Percentiles rank a stretch among this genome's conserved stretches.
These are phyloP conservation scores for Ophiodon elongatus DNA, from an alignment of 2,113 vertebrate species.

Conservation along the genomic window DNA sequence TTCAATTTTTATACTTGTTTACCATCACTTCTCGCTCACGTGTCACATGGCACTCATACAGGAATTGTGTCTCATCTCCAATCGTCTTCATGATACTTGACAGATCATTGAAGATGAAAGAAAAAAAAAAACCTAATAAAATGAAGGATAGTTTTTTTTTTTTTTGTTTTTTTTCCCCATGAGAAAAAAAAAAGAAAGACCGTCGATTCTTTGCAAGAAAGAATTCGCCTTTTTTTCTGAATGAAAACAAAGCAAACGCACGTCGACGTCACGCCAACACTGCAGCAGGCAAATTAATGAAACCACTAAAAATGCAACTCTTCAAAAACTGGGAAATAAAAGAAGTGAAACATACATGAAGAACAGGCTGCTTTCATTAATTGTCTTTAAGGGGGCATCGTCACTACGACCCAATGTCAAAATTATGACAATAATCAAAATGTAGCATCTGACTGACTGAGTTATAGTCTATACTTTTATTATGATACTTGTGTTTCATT, in stretches of 20 bases:
- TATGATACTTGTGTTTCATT: constrained; percentile 53
- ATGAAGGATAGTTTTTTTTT: background rate
- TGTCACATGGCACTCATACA: constrained; percentile 44
- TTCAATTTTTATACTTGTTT: constrained; percentile 76
- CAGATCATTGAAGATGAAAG: background rate
- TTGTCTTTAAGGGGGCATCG: rapidly evolving
- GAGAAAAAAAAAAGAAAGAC: background rate
- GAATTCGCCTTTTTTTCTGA: background rate
- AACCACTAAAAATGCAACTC: background rate
- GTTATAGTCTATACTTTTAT: background rate
- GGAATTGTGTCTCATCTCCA: constrained; percentile 7
- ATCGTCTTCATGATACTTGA: background rate
- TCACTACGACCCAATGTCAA: background rate
- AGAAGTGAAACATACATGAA: background rate
- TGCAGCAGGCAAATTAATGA: background rate
- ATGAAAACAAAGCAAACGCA: constrained; percentile 5
- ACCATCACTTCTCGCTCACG: constrained; percentile 72
- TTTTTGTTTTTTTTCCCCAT: background rate
- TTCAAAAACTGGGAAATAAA: background rate
- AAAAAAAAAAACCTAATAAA: background rate
- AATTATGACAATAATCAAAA: background rate
- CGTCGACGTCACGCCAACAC: background rate
- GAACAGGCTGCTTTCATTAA: background rate
- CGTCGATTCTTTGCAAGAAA: constrained; percentile 14
- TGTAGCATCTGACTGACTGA: background rate